phyloP scores from a whole-genome alignment of 2,888 invertebrate genomes.

The Aleiodes alternator region DNA sequence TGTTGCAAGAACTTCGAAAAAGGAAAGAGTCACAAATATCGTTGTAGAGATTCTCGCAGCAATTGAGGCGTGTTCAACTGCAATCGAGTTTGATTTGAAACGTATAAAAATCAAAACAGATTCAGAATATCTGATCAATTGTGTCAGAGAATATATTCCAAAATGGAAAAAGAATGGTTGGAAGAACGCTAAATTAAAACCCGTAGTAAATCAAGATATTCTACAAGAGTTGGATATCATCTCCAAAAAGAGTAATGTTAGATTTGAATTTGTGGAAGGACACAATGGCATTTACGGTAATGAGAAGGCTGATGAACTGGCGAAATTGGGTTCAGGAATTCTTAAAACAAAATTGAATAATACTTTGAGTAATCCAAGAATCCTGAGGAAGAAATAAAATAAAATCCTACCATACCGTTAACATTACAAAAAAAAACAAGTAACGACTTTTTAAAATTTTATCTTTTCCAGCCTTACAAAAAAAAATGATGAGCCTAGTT shows the following conservation, averaged over 20 bases:
- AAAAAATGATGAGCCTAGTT: too few species aligned
- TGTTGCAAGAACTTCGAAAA: background rate
- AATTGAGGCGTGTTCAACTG: background rate
- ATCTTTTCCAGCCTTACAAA: too few species aligned
- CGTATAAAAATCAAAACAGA: background rate
- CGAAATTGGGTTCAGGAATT: background rate
- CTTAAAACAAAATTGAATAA: background rate
- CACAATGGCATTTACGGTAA: background rate
- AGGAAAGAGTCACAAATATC: background rate
- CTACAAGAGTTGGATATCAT: background rate
- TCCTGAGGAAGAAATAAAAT: background rate
- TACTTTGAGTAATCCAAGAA: constrained; percentile 40
- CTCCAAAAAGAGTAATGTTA: background rate
- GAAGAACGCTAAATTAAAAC: constrained; percentile 5
- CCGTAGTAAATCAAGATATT: constrained; percentile 6
- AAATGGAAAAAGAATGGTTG: constrained; percentile 3
- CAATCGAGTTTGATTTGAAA: background rate
- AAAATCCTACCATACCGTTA: too few species aligned
- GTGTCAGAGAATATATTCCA: background rate
- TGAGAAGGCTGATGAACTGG: background rate
- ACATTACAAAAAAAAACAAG: too few species aligned
- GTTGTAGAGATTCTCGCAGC: background rate
- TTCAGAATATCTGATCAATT: too few species aligned
- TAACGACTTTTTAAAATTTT: too few species aligned
- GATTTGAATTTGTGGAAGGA: background rate